phyloP scores from a whole-genome alignment of 2,888 invertebrate species.

The Tinea trinotella region DNA sequence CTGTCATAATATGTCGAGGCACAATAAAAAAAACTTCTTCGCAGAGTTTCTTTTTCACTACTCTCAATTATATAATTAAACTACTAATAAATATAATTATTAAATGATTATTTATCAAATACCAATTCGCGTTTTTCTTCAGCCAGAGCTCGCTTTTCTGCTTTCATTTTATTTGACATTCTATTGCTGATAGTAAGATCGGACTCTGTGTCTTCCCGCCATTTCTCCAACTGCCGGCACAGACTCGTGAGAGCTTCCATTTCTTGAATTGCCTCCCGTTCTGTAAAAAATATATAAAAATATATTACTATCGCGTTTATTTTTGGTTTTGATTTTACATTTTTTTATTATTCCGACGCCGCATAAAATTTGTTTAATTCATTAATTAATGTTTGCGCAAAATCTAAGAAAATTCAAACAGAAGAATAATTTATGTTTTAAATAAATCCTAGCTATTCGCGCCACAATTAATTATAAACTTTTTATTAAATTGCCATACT shows the following conservation, averaged over 20 bases:
- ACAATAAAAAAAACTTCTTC: not conserved
- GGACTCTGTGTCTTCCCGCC: constrained; percentile 76
- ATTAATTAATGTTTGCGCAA: too few relatives aligned
- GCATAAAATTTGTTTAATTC: too few relatives aligned
- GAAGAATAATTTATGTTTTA: too few relatives aligned
- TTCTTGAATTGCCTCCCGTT: constrained; percentile 70
- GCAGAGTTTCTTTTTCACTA: not conserved
- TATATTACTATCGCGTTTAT: too few relatives aligned
- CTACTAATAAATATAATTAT: constrained; percentile 15
- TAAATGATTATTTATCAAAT: constrained; percentile 21
- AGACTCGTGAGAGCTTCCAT: constrained; percentile 70
- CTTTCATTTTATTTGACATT: constrained; percentile 75
- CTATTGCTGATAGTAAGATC: constrained; percentile 75
- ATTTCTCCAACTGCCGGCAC: constrained; percentile 71
- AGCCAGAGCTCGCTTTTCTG: constrained; percentile 66
- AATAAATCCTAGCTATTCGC: too few relatives aligned
- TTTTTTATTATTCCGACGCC: too few relatives aligned
- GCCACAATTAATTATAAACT: too few relatives aligned
- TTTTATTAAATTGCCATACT: too few relatives aligned
- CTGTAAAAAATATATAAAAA: too few relatives aligned
- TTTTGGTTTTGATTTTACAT: too few relatives aligned
- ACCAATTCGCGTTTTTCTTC: constrained; percentile 74
- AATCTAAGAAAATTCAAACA: too few relatives aligned
- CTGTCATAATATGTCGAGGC: not conserved
- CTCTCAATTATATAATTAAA: too few relatives aligned